phyloP scores from a whole-genome alignment of 1,140 invertebrate genomes.

The Leptopilina clavipes region DNA sequence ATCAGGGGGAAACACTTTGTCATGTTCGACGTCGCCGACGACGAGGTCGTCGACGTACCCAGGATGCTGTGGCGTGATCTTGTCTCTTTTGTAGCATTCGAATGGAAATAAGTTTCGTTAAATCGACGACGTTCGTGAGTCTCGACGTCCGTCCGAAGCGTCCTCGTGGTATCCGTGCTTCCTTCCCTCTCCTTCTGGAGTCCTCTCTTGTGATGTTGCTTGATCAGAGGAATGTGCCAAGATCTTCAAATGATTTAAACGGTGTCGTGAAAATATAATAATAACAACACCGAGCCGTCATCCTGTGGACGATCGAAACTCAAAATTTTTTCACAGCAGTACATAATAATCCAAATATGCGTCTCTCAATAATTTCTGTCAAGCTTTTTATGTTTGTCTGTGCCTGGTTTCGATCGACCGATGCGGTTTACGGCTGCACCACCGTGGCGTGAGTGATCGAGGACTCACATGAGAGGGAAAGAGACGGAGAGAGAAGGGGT shows the following conservation, averaged over 20 bases:
- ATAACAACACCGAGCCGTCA: not conserved
- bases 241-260: not conserved
- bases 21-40: conserved; percentile 40
- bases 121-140: not conserved
- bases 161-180: conserved; percentile 27
- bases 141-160: not conserved
- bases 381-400: conserved; percentile 16
- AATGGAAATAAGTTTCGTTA: conserved; percentile 1
- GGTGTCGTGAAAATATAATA: not conserved
- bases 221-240: not conserved
- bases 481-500: conserved; percentile 30
- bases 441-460: conserved; percentile 20
- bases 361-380: not conserved
- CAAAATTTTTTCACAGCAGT: conserved; percentile 6
- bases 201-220: not conserved
- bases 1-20: not conserved
- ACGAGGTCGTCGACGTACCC: conserved; percentile 34
- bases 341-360: conserved; percentile 36
- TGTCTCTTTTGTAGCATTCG: conserved; percentile 21
- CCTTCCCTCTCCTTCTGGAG: conserved; percentile 19
- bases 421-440: conserved; percentile 43
- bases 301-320: not conserved
- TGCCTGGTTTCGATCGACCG: conserved; percentile 56
- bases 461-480: conserved; percentile 38
- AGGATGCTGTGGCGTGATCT: conserved; percentile 1